Percentiles rank a stretch among this genome's conserved stretches.
These are phyloP conservation scores for Myopa testacea DNA, from an alignment of 2,888 invertebrate genomes.

Conservation along the genomic window DNA sequence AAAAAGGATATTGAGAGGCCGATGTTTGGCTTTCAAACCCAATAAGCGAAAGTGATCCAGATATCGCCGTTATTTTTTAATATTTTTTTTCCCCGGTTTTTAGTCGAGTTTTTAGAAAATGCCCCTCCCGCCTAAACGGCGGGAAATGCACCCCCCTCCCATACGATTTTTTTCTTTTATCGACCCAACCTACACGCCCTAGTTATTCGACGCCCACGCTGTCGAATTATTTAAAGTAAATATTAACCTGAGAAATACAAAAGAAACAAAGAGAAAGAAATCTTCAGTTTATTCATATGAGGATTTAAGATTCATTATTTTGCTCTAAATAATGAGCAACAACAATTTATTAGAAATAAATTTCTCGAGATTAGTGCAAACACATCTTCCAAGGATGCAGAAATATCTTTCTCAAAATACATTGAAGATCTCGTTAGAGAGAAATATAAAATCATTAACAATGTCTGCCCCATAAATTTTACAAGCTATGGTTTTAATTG, in stretches of 20 bases:
- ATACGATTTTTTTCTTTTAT: too few species aligned
- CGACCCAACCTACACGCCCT: too few species aligned
- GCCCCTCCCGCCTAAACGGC: too few species aligned
- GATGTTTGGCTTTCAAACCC: too few species aligned
- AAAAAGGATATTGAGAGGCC: too few species aligned
- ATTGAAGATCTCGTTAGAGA: neutral
- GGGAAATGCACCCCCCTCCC: too few species aligned
- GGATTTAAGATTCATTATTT: neutral
- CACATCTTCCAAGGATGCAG: neutral
- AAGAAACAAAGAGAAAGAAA: neutral
- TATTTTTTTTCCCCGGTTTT: too few species aligned
- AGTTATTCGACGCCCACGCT: too few species aligned
- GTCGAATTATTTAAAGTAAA: neutral
- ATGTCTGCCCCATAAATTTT: constrained; percentile 7
- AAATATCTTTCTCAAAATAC: neutral
- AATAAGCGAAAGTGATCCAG: too few species aligned
- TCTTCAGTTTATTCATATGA: neutral
- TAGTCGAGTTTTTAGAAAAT: too few species aligned
- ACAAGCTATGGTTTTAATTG: neutral
- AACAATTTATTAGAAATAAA: neutral
- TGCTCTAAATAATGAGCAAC: neutral
- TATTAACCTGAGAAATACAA: neutral
- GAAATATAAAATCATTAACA: neutral
- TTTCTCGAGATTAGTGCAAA: neutral
- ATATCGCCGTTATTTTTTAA: too few species aligned